Percentiles rank a stretch among this genome's conserved stretches.
Evolutionary conservation across 2,113 vertebrate species (phyloP).

Genomic region (Lethenteron camtschaticum): DNA sequence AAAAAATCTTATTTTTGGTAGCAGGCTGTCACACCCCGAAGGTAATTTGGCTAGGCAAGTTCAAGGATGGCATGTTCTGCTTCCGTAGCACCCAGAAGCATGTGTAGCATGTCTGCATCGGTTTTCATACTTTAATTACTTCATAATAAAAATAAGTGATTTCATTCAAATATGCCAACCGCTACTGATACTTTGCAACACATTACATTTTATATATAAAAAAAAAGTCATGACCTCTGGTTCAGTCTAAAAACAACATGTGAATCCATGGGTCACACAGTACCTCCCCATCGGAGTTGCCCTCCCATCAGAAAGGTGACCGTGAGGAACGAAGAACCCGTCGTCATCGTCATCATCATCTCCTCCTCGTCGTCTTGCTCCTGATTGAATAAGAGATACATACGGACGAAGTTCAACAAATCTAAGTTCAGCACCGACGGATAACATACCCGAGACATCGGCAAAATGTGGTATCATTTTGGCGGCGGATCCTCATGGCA

Average conservation of each 20-base stretch:
- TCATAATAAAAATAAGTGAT: background rate
- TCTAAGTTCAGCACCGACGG: too few relatives aligned
- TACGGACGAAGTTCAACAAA: too few relatives aligned
- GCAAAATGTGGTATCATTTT: too few relatives aligned
- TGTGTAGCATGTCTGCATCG: too few relatives aligned
- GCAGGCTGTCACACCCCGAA: too few relatives aligned
- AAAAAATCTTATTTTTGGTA: too few relatives aligned
- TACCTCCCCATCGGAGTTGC: constrained; percentile 45
- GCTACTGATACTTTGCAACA: background rate
- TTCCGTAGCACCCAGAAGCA: too few relatives aligned
- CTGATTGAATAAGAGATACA: constrained; percentile 16
- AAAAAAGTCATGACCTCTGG: background rate
- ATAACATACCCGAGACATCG: too few relatives aligned
- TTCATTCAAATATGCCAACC: background rate
- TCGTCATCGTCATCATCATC: constrained; percentile 74
- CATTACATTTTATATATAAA: background rate
- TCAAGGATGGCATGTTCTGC: too few relatives aligned
- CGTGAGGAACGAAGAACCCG: constrained; percentile 91
- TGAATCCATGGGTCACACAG: background rate
- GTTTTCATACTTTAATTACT: too few relatives aligned
- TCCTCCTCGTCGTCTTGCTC: constrained; percentile 69
- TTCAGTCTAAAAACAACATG: background rate
- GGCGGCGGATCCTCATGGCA: too few relatives aligned
- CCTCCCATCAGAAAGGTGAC: constrained; percentile 92
- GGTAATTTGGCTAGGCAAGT: too few relatives aligned